Conservation (phyloP, 2,113 vertebrate genomes). For the Corythoichthys haematopterus region DNA sequence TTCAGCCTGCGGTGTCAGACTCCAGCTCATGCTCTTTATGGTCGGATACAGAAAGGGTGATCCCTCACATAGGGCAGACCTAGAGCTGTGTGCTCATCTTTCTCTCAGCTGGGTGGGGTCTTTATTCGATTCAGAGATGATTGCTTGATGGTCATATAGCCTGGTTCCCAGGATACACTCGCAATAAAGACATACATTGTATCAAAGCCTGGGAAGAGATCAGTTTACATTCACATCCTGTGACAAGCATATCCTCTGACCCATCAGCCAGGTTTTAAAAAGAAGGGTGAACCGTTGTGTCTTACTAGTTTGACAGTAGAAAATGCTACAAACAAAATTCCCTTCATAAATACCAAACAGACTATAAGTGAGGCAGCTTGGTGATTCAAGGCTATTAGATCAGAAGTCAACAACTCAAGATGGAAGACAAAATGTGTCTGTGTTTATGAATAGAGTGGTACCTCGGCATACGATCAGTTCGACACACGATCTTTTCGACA, state of each 20-base stretch:
- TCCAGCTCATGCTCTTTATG: slow-evolving; percentile 13
- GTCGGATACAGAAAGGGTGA: slow-evolving; percentile 20
- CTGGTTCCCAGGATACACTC: slow-evolving; percentile 47
- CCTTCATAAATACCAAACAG: background rate
- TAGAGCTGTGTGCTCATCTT: slow-evolving; percentile 42
- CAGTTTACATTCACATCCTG: slow-evolving; percentile 29
- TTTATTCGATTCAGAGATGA: slow-evolving; percentile 58
- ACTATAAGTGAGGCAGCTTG: slow-evolving; percentile 7
- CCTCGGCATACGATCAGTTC: too few species aligned
- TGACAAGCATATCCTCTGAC: background rate
- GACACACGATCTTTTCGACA: too few species aligned
- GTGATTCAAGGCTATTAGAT: slow-evolving; percentile 17
- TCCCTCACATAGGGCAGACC: slow-evolving; percentile 33
- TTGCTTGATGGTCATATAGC: slow-evolving; percentile 45
- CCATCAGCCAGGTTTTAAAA: background rate
- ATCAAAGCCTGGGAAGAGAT: slow-evolving; percentile 41
- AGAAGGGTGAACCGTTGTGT: background rate
- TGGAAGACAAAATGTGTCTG: slow-evolving; percentile 13
- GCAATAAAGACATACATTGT: slow-evolving; percentile 40
- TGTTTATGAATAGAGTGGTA: background rate
- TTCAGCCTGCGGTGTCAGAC: slow-evolving; percentile 1
- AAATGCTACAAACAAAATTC: background rate
- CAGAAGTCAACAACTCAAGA: background rate
- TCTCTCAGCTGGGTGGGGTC: slow-evolving; percentile 55
- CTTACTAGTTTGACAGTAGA: background rate